These are phyloP conservation scores for Momotus momota DNA, from an alignment of 2,797 vertebrate genomes.

Conservation along the genomic window DNA sequence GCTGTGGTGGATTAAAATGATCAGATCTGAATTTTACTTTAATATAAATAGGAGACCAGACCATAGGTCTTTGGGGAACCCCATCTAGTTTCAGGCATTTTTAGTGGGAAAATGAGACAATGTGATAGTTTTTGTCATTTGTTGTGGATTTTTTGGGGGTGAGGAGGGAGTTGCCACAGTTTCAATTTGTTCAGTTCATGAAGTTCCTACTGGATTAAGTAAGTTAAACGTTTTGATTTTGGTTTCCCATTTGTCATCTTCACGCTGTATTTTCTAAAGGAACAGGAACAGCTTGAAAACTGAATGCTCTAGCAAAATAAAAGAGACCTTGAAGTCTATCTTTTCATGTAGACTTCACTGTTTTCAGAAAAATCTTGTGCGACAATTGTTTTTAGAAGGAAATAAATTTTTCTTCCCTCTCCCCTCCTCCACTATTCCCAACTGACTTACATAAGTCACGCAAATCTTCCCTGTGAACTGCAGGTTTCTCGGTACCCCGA, in stretches of 20 bases:
- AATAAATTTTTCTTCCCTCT: neutral
- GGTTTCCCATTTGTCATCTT: slow-evolving; percentile 6
- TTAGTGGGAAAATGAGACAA: slow-evolving; percentile 35
- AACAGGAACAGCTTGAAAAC: neutral
- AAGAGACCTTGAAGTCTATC: neutral
- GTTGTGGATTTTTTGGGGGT: neutral
- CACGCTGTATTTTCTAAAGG: neutral
- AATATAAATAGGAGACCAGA: neutral
- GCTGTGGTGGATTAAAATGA: slow-evolving; percentile 21
- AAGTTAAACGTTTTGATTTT: neutral
- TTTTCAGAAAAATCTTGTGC: neutral
- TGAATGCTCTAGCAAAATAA: neutral
- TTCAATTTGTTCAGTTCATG: slow-evolving; percentile 14
- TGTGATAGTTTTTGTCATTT: slow-evolving; percentile 24
- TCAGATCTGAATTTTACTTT: slow-evolving; percentile 47
- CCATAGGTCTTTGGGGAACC: slow-evolving; percentile 34
- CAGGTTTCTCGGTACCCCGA: neutral
- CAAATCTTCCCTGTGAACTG: neutral
- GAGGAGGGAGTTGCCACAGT: neutral
- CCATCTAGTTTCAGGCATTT: slow-evolving; percentile 49
- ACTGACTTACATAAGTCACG: accelerated
- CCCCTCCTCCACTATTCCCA: neutral
- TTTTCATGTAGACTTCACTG: neutral
- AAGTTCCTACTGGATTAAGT: slow-evolving; percentile 18
- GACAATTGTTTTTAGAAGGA: neutral